Evolutionary conservation across 2,797 vertebrate species (phyloP).

Genomic region (Neoniphon sammara): DNA sequence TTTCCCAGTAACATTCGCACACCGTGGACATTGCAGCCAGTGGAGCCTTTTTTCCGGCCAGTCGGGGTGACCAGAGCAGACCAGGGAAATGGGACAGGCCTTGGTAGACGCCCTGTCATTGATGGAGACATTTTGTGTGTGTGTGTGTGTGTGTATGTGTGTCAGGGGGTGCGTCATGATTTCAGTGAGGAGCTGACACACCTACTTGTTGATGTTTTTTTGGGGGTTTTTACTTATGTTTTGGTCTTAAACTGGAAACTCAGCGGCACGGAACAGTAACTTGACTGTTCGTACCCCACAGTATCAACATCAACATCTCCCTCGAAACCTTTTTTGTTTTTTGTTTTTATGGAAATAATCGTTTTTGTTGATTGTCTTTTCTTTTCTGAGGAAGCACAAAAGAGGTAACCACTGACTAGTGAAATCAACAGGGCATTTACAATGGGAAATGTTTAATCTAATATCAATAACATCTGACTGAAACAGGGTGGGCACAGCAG

Average conservation of each 20-base stretch:
- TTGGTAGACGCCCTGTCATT: conserved; percentile 18
- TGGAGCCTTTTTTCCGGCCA: conserved; percentile 16
- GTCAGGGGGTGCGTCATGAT: conserved; percentile 15
- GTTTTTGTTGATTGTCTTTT: not conserved
- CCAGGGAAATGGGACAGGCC: conserved; percentile 16
- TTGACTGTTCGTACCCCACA: too few species aligned
- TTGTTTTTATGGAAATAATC: not conserved
- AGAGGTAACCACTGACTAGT: not conserved
- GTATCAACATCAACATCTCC: not conserved
- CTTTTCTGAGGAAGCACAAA: conserved; percentile 8
- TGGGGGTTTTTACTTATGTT: too few species aligned
- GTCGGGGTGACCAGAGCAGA: not conserved
- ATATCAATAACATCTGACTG: not conserved
- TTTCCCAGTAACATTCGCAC: conserved; percentile 10
- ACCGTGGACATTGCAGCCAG: conserved; percentile 34
- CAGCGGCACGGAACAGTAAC: not conserved
- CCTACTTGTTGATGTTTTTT: conserved; percentile 14
- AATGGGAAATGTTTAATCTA: not conserved
- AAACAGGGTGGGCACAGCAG: not conserved
- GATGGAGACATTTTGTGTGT: conserved; percentile 3
- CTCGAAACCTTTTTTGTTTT: not conserved
- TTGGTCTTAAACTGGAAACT: conserved; percentile 44
- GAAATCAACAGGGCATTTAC: not conserved
- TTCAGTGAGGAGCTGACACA: conserved; percentile 17
- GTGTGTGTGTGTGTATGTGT: conserved; percentile 6